Conservation (phyloP, 2,888 invertebrate species). For the Podotricha telesiphe region DNA sequence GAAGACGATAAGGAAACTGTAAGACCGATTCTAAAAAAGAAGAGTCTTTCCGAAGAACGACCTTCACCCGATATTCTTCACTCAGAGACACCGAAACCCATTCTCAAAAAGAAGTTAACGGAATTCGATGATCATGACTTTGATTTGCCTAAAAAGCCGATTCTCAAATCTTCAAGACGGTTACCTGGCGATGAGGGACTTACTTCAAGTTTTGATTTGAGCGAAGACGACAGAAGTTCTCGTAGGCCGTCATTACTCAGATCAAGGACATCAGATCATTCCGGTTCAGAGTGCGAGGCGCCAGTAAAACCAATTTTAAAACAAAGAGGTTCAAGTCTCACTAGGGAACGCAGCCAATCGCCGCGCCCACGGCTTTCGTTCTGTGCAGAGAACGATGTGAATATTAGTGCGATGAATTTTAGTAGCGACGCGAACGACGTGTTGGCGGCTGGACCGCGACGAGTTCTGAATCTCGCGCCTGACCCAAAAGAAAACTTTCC, state of each 20-base stretch:
- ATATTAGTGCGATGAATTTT: slow-evolving; percentile 75
- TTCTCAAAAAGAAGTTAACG: slow-evolving; percentile 93
- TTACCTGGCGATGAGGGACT: slow-evolving; percentile 86
- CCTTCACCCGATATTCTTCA: slow-evolving; percentile 77
- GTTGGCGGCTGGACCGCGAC: slow-evolving; percentile 78
- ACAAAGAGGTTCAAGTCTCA: slow-evolving; percentile 84
- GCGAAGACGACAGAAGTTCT: slow-evolving; percentile 82
- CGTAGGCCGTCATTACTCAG: slow-evolving; percentile 82
- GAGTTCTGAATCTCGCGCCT: slow-evolving; percentile 66
- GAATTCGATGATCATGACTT: slow-evolving; percentile 90
- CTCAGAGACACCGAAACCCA: slow-evolving; percentile 87
- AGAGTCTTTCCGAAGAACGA: slow-evolving; percentile 88
- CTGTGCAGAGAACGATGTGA: slow-evolving; percentile 80
- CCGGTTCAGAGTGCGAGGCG: slow-evolving; percentile 82
- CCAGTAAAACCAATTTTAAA: slow-evolving; percentile 86
- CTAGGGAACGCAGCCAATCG: slow-evolving; percentile 84
- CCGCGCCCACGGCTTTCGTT: slow-evolving; percentile 86
- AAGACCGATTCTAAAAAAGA: slow-evolving; percentile 92
- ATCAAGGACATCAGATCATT: slow-evolving; percentile 81
- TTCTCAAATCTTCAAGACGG: slow-evolving; percentile 89
- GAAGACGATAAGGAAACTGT: slow-evolving; percentile 85
- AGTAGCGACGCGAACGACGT: slow-evolving; percentile 76
- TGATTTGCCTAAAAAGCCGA: slow-evolving; percentile 89
- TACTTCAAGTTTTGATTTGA: slow-evolving; percentile 81
- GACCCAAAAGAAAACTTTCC: slow-evolving; percentile 72